Base-by-base conservation (phyloP, 1,140 invertebrate genomes). In the Bombus pyrosoma region DNA sequence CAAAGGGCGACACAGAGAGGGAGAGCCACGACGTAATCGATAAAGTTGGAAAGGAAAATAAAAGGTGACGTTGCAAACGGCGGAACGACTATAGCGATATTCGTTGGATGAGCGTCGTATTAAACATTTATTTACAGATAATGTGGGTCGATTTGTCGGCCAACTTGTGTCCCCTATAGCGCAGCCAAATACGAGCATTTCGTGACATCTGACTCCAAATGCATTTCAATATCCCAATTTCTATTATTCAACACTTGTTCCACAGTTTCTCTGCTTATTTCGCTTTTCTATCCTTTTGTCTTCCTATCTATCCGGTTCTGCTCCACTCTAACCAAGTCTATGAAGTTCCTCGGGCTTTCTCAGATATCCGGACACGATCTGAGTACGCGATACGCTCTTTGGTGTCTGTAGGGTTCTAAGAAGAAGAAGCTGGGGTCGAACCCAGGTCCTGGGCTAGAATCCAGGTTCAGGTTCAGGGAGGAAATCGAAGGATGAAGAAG, bases 31-130 rank as follows among this genome's bases (percentile, higher is more conserved):
- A 6, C n/a, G 80, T 57, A 62, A 81, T 81, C 80, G 43, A 81
- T 81, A 81, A 81, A 41, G 68, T 53, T n/a, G 39, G 69, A 34
- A 81, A 73, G 32, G 68, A 81, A 81, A 81, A 81, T 81, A 81
- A 57, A 81, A 62, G 22, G 34, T 6, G 15, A 43, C n/a, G 39
- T 41, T 72, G 37, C 13, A 59, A 64, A 41, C 37, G 76, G 37
- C 1, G 13, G 15, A n/a, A 41, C 12, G 25, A n/a, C 6, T 12
- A 39, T 73, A 32, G 47, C 13, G n/a, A 43, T 41, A 34, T 59
- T 47, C 47, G 15, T 18, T 32, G 37, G 28, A 0, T 12, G 18
- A 15, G 8, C 12, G 25, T 41, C 37, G 62, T 28, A 53, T 39
- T 10, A 69, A 25, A 59, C 25, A 72, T 81, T 73, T 39, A 34